Base-by-base conservation (phyloP, 2,797 vertebrate species). In the Fratercula arctica region DNA sequence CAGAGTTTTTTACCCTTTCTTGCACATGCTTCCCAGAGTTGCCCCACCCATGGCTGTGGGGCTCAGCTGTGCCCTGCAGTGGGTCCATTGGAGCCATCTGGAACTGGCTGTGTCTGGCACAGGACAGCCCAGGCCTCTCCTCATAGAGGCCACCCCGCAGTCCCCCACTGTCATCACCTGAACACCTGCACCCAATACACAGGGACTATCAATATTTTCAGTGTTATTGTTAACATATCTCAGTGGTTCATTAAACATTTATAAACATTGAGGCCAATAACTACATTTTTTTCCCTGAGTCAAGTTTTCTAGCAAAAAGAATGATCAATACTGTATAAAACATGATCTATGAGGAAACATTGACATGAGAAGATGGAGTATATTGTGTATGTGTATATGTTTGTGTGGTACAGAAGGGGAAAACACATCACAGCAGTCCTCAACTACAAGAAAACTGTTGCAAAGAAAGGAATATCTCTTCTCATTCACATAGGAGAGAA, bases 31-130 rank as follows among this genome's bases (percentile, higher is more conserved):
- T 87, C 37, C n/a, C 26, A 48, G 45, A 60, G 21, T 15, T 15
- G 8, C 3, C 37, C 10, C 48, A 33, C 16, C 5, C 3, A 1
- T 20, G 10, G 17, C 6, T 20, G 14, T 26, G 12, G n/a, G 16
- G 4, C 26, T 54, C 13, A 72, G 35, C 11, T 1, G 3, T 64
- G 16, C 23, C 14, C 45, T 66, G 28, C 0, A 1, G 23, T 60
- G 31, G 13, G 20, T 35, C 15, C 1, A 1, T 1, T n/a, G 23
- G 37, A 59, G 33, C 4, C 1, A 0, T 2, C 8, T 54, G 54
- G 29, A 61, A 60, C 25, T 1, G 1, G 1, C 20, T 48, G 20
- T 57, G 33, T 60, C 37, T 4, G 4, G n/a, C 17, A 13, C 1
- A 2, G 33, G 29, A 17, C 8, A 68, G 37, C 6, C 26, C 18